phyloP scores from a whole-genome alignment of 2,113 vertebrate genomes.

The Chiloscyllium plagiosum region DNA sequence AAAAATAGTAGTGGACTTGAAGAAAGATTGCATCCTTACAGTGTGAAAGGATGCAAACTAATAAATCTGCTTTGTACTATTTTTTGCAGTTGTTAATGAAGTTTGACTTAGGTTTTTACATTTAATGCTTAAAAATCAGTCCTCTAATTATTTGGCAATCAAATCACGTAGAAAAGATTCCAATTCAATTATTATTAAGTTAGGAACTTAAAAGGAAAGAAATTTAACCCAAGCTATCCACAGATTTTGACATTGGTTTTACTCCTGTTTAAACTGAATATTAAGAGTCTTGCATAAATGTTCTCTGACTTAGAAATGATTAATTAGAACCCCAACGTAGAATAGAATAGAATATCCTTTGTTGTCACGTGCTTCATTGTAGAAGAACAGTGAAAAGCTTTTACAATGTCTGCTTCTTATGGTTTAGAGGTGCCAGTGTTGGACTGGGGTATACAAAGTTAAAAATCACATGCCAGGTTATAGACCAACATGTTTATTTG shows the following conservation, averaged over 20 bases:
- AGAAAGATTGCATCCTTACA: background rate
- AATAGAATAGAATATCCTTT: no score
- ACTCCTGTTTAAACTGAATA: background rate
- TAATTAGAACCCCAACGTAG: background rate
- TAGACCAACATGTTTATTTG: no score
- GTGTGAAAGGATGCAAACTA: background rate
- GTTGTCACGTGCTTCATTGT: no score
- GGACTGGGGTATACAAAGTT: no score
- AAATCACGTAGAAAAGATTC: background rate
- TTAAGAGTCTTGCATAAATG: background rate
- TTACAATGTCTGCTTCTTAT: no score
- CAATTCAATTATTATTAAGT: background rate
- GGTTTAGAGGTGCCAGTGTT: no score
- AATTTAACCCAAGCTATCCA: background rate
- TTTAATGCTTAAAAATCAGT: background rate
- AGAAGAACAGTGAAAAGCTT: no score
- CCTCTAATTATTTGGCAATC: background rate
- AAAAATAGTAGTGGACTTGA: background rate
- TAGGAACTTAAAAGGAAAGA: background rate
- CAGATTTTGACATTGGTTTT: background rate
- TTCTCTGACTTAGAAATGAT: background rate
- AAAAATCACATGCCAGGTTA: no score
- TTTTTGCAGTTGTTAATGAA: background rate
- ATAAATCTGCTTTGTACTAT: background rate
- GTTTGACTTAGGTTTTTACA: background rate